Evolutionary conservation across 2,888 invertebrate species (phyloP).

Genomic region (Xanthorhoe spadicearia): DNA sequence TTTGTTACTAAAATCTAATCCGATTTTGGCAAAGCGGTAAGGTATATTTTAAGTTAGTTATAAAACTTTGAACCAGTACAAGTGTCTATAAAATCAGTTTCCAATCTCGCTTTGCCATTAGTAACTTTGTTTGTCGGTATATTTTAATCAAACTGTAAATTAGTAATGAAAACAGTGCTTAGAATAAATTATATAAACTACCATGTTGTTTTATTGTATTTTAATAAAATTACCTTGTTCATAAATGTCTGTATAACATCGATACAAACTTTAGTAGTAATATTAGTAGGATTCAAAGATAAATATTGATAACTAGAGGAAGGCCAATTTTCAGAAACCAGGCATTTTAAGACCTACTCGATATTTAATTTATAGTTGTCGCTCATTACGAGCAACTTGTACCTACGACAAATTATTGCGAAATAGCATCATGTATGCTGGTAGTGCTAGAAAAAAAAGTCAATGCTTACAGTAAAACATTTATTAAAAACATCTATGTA

Average conservation of each 20-base stretch:
- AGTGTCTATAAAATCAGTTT: conserved; percentile 6
- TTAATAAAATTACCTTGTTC: too few relatives aligned
- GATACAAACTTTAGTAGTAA: too few relatives aligned
- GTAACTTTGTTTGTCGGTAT: conserved; percentile 65
- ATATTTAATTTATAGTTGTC: too few relatives aligned
- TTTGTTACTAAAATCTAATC: conserved; percentile 17
- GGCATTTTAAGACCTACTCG: too few relatives aligned
- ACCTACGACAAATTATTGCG: too few relatives aligned
- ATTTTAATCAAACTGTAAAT: conserved; percentile 66
- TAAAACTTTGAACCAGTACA: conserved; percentile 16
- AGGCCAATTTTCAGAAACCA: too few relatives aligned
- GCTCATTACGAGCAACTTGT: too few relatives aligned
- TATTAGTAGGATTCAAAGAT: too few relatives aligned
- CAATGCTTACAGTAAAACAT: conserved; percentile 22
- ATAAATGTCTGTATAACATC: too few relatives aligned
- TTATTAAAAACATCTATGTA: conserved; percentile 31
- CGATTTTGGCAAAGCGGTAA: conserved; percentile 35
- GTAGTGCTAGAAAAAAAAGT: background rate
- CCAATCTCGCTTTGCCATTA: conserved; percentile 66
- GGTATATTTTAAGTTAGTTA: conserved; percentile 2
- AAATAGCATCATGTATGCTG: too few relatives aligned
- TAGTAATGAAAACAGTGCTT: conserved; percentile 77
- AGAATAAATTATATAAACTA: conserved; percentile 69
- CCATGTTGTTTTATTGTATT: conserved; percentile 37
- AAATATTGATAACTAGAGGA: too few relatives aligned